Base-by-base conservation (phyloP, 1,140 invertebrate genomes). In the Ceratosolen fusciceps region DNA sequence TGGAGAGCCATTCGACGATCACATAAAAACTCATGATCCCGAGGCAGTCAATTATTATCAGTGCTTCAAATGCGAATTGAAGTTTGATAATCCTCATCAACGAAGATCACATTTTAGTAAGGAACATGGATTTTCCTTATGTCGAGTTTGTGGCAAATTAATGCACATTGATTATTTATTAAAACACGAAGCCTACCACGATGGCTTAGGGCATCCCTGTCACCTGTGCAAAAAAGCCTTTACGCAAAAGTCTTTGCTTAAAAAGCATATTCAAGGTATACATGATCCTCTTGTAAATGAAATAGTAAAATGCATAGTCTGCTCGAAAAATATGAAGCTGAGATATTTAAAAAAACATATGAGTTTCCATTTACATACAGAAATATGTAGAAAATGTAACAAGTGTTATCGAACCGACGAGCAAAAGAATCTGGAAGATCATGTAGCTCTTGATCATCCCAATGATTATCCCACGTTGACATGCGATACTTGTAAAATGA, bases 131-230 rank as follows among this genome's bases (percentile, higher is more conserved):
- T 56, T 77, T 14, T 47, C 80, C 14, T 37, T 49, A 5, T 89
- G 88, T 77, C 65, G 71, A 31, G 62, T 85, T 31, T 89, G 88
- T 52, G 78, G 82, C 26, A 83, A 82, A 31, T 81, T 74, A 21
- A 34, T 83, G 3, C 47, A 80, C 29, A 79, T 83, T 58, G 81
- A 80, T 19, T 37, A 79, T 19, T 83, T 85, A 19, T 24, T 73
- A 0, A 83, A 80, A 16, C 88, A 89, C 7, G 84, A 86, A 75
- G 75, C 80, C 31, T 89, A 89, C 79, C 88, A 89, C 68, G 76
- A 84, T 76, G 88, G 88, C 0, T 80, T 87, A 29, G 88, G 88
- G 21, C 83, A 79, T 74, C 88, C 88, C 8, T 89, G 88, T 80
- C 87, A 88, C 58, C 37, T 52, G 19, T 89, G 88, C 62, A 89